Percentiles rank a stretch among this genome's conserved stretches.
These are phyloP conservation scores for Andrena dorsata DNA, from an alignment of 2,888 invertebrate genomes.

Conservation along the genomic window DNA sequence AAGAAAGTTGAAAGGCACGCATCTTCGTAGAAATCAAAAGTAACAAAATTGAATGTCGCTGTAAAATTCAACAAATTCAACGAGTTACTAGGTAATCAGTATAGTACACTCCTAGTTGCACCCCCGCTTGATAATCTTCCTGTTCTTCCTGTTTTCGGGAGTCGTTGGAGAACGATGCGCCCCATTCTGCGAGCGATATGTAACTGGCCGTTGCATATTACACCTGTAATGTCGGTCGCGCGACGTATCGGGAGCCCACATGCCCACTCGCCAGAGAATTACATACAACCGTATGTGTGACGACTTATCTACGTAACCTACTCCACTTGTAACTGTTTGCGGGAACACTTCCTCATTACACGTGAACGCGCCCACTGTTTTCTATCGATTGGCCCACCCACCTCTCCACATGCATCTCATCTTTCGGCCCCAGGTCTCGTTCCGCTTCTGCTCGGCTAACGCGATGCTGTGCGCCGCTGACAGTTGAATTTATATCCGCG, in stretches of 20 bases:
- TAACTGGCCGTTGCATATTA: constrained; percentile 49
- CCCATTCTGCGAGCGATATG: constrained; percentile 18
- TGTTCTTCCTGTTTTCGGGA: too few relatives aligned
- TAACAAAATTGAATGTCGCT: too few relatives aligned
- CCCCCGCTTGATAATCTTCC: too few relatives aligned
- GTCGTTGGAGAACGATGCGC: background rate
- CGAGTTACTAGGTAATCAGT: too few relatives aligned
- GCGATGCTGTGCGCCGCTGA: background rate
- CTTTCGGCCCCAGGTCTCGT: background rate
- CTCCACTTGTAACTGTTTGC: constrained; percentile 81
- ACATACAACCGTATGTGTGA: constrained; percentile 55
- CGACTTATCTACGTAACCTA: constrained; percentile 82
- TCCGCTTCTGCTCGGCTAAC: background rate
- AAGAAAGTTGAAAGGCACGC: too few relatives aligned
- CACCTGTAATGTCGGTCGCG: constrained; percentile 60
- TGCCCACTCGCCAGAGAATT: constrained; percentile 66
- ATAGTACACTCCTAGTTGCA: too few relatives aligned
- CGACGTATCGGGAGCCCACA: constrained; percentile 60
- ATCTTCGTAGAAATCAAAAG: too few relatives aligned
- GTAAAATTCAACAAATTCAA: too few relatives aligned
- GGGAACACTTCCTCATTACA: constrained; percentile 80
- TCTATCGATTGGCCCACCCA: constrained; percentile 60
- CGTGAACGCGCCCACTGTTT: constrained; percentile 65
- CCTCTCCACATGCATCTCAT: constrained; percentile 47
- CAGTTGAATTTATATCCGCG: constrained; percentile 15